Evolutionary conservation across 92 coral and sea anemone genomes (phyloP).

Genomic region (Porites divaricata): DNA sequence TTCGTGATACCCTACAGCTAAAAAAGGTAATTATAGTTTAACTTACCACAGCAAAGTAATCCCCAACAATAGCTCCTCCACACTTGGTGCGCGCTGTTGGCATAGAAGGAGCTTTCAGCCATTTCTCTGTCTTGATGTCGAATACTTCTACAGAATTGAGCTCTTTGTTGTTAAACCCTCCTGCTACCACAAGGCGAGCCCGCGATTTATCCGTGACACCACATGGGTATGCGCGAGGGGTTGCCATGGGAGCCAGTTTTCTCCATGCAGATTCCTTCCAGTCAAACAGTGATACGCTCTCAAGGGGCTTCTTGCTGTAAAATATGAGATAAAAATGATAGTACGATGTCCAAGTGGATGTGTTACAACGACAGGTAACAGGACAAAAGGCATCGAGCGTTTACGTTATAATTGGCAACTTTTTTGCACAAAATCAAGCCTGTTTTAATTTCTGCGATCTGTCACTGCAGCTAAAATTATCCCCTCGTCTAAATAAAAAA

Average conservation of each 20-base stretch:
- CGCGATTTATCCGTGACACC: constrained; percentile 61
- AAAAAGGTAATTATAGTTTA: no score
- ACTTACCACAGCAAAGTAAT: constrained; percentile 84
- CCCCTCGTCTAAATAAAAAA: no score
- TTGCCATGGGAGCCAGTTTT: constrained; percentile 58
- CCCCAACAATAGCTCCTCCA: constrained; percentile 69
- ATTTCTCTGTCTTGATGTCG: constrained; percentile 70
- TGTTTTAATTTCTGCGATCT: no score
- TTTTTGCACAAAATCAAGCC: no score
- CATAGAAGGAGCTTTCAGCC: constrained; percentile 70
- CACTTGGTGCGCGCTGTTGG: constrained; percentile 76
- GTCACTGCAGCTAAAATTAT: no score
- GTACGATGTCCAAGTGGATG: no score
- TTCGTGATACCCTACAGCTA: not conserved
- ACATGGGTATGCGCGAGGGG: constrained; percentile 70
- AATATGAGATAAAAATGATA: no score
- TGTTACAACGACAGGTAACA: no score
- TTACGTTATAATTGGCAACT: no score
- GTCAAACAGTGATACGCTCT: constrained; percentile 67
- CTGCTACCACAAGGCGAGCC: constrained; percentile 74
- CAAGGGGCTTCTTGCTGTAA: constrained; percentile 55
- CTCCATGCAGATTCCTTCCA: constrained; percentile 73
- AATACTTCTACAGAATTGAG: constrained; percentile 61
- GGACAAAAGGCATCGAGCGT: no score
- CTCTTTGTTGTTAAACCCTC: constrained; percentile 75